phyloP scores from a whole-genome alignment of 2,888 invertebrate genomes.

The Synanthedon formicaeformis region DNA sequence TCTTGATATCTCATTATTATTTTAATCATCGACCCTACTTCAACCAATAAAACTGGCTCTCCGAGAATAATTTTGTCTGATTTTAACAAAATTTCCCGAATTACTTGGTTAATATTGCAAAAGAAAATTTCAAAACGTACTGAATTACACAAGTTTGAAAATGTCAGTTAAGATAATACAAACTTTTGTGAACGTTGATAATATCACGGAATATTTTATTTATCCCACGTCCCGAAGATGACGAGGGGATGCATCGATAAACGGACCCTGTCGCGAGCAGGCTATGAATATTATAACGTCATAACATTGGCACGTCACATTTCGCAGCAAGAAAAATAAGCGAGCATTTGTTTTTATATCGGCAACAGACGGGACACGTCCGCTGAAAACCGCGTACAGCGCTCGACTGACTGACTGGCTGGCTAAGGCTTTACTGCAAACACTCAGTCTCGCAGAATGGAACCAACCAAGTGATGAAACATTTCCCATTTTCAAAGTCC shows the following conservation, averaged over 20 bases:
- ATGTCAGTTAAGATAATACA: neutral
- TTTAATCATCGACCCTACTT: too few relatives aligned
- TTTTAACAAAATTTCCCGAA: too few relatives aligned
- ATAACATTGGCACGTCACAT: neutral
- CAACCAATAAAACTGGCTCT: too few relatives aligned
- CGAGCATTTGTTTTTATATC: neutral
- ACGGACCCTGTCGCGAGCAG: neutral
- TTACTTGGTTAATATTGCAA: too few relatives aligned
- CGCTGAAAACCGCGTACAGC: constrained; percentile 41
- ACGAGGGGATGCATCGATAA: neutral
- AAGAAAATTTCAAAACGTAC: too few relatives aligned
- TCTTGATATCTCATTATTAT: too few relatives aligned
- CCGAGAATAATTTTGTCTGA: too few relatives aligned
- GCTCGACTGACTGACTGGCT: constrained; percentile 14
- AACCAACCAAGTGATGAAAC: constrained; percentile 20
- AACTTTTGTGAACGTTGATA: too few relatives aligned
- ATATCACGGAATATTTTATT: too few relatives aligned
- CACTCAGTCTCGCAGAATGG: neutral
- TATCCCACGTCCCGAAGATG: too few relatives aligned
- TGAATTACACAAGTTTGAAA: too few relatives aligned
- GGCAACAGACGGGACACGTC: constrained; percentile 19
- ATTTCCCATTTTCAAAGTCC: constrained; percentile 37
- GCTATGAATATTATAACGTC: neutral
- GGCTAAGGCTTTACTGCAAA: constrained; percentile 29
- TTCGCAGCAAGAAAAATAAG: neutral